Conservation (phyloP, 2,888 invertebrate genomes). For the Drosophila buzzatii region DNA sequence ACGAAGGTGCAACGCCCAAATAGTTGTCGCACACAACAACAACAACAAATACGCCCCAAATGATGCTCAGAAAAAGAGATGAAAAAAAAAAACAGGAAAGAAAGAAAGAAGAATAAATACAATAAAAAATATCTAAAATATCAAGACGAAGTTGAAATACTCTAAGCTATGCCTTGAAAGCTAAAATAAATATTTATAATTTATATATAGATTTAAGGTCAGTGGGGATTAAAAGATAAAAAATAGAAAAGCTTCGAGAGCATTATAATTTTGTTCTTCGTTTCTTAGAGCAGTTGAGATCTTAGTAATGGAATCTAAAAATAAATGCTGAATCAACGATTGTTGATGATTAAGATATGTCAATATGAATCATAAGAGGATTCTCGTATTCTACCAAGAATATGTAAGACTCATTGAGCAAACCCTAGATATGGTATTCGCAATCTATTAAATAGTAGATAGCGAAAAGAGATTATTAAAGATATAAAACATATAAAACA, state of each 20-base stretch:
- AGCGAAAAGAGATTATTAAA: not conserved
- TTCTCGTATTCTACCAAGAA: too few relatives aligned
- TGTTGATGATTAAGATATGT: not conserved
- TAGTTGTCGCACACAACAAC: conserved; percentile 54
- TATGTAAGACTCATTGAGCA: conserved; percentile 1
- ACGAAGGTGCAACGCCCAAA: conserved; percentile 65
- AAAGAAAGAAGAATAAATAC: conserved; percentile 12
- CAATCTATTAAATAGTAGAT: not conserved
- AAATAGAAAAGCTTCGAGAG: not conserved
- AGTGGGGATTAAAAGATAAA: too few relatives aligned
- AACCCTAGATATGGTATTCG: not conserved
- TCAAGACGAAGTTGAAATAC: conserved; percentile 32
- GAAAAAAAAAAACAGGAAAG: conserved; percentile 20
- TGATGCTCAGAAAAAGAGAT: conserved; percentile 14
- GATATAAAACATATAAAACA: not conserved
- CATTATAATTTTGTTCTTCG: not conserved
- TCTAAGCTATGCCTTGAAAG: not conserved
- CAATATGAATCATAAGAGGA: not conserved
- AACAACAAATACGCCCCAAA: conserved; percentile 15
- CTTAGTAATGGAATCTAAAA: not conserved
- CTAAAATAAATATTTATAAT: not conserved
- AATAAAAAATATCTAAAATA: not conserved
- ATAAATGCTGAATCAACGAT: not conserved
- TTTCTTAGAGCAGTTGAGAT: not conserved
- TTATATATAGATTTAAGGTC: not conserved